Conservation (phyloP, 2,797 vertebrate species). For the Triplophysa bombifrons region DNA sequence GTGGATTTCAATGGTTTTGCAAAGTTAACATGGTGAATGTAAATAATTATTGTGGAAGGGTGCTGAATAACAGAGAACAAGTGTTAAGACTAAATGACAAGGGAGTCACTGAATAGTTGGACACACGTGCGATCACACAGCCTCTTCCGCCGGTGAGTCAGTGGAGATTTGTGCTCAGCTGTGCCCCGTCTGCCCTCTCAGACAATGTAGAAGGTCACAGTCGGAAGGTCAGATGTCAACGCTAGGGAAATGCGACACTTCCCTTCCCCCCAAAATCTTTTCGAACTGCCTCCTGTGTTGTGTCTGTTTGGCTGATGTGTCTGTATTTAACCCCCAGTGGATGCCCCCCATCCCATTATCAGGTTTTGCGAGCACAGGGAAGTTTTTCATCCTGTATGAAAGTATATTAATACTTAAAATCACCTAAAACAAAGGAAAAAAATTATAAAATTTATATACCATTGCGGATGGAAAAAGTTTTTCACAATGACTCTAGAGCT, state of each 20-base stretch:
- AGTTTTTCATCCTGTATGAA: slow-evolving; percentile 23
- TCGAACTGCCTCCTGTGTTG: slow-evolving; percentile 58
- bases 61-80: neutral
- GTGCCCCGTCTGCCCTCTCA: slow-evolving; percentile 65
- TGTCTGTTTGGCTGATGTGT: slow-evolving; percentile 74
- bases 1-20: slow-evolving; percentile 10
- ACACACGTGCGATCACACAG: slow-evolving; percentile 18
- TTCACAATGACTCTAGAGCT: neutral
- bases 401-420: neutral
- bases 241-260: slow-evolving; percentile 44
- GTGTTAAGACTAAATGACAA: neutral
- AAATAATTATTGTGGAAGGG: neutral
- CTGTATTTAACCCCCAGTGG: slow-evolving; percentile 73
- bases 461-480: neutral
- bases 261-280: slow-evolving; percentile 45
- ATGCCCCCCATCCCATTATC: slow-evolving; percentile 62
- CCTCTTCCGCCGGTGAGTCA: slow-evolving; percentile 14
- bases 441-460: too few species aligned
- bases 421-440: neutral
- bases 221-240: slow-evolving; percentile 59
- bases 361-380: neutral
- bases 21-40: slow-evolving; percentile 5
- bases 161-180: slow-evolving; percentile 64
- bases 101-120: neutral
- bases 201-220: slow-evolving; percentile 75